Evolutionary conservation across 1,140 invertebrate genomes (phyloP), one percentile per base, ranked within the genome.

Genomic region (Bursaphelenchus mucronatus): DNA sequence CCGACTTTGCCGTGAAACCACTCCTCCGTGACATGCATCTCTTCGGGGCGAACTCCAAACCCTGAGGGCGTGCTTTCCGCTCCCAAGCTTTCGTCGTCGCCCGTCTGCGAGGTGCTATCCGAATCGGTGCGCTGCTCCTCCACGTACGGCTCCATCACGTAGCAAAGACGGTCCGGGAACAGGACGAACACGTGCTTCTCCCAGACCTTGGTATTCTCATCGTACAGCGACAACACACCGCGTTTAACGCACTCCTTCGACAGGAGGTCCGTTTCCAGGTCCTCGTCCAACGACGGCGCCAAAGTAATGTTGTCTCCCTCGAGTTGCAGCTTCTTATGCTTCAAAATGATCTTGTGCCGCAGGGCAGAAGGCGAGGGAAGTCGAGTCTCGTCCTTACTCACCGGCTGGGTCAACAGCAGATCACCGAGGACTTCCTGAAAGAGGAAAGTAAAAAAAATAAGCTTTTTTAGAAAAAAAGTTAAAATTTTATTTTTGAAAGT

Each of bases 311-410:
- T 21, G n/a, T 19, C 47, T 47, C 45, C 15, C 39, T 80, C 76
- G 21, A 79, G 58, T 21, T 74, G 73, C 47, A 80, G 56, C 54
- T 80, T 80, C 62, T 80, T 80, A 50, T 80, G 78, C 76, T 85
- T 85, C 19, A 85, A 68, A 58, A 85, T 84, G 59, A 85, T 83
- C 72, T 84, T 85, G 44, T 76, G 68, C 57, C 81, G 86, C 6
- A 88, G 76, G 66, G 89, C 86, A 70, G 89, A 84, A 0, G 95
- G 95, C 0, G 94, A 96, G 3, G 95, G 95, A 61, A 98, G 82
- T 66, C 84, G 80, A 8, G 83, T 86, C 61, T 79, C 63, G 50
- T 73, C 71, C n/a, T 63, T 46, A 3, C 68, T 66, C 3, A 79
- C 70, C 15, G 77, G 79, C 15, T 62, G 41, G 1, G 67, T 78